phyloP scores from a whole-genome alignment of 2,797 vertebrate genomes.

The Cyclopterus lumpus region DNA sequence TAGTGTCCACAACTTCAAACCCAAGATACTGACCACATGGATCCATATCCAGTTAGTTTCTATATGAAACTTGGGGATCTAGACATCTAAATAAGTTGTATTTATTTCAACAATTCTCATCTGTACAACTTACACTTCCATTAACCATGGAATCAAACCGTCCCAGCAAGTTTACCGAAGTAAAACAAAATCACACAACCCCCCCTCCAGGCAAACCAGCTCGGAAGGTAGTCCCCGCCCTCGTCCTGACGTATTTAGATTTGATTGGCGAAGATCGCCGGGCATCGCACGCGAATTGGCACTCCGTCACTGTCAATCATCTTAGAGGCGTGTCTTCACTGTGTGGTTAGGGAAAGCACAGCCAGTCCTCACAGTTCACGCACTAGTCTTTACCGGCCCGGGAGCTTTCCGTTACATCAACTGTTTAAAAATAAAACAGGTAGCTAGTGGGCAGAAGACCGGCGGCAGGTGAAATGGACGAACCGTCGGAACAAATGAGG shows the following conservation, averaged over 20 bases:
- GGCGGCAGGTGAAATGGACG: constrained; percentile 71
- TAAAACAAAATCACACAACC: constrained; percentile 38
- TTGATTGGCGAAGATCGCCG: constrained; percentile 53
- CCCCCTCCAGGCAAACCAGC: constrained; percentile 35
- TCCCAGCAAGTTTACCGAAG: neutral
- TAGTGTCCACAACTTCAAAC: neutral
- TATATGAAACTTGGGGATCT: neutral
- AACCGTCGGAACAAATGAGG: constrained; percentile 72
- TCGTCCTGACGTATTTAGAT: accelerated
- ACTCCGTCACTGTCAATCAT: constrained; percentile 50
- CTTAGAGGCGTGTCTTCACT: constrained; percentile 48
- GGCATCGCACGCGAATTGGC: constrained; percentile 48
- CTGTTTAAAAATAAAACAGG: constrained; percentile 19
- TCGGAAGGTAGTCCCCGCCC: constrained; percentile 28
- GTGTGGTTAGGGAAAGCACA: constrained; percentile 31
- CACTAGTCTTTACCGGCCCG: constrained; percentile 45
- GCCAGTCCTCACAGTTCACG: constrained; percentile 18
- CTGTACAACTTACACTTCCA: neutral
- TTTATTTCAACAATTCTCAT: neutral
- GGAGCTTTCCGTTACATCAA: constrained; percentile 4
- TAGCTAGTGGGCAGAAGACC: neutral
- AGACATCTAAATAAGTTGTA: neutral
- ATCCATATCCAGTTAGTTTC: neutral
- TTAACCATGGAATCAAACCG: neutral
- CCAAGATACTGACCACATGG: neutral